These are phyloP conservation scores for Heliconius congener DNA, from an alignment of 1,140 invertebrate species.

Conservation along the genomic window DNA sequence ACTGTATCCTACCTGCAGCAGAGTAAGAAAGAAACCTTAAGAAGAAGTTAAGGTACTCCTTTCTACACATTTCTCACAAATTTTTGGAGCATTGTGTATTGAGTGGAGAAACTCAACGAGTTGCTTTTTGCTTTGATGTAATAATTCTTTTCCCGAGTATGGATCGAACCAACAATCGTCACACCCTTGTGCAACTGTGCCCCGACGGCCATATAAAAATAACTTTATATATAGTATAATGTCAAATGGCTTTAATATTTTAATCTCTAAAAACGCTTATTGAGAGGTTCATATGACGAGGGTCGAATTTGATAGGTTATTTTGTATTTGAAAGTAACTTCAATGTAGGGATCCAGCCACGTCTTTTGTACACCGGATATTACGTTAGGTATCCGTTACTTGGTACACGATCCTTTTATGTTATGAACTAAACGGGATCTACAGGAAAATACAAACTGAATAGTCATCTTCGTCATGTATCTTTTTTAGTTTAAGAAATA, in stretches of 20 bases:
- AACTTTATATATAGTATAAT: not conserved
- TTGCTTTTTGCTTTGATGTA: too few relatives aligned
- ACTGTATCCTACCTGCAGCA: too few relatives aligned
- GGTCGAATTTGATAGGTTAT: not conserved
- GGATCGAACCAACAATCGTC: too few relatives aligned
- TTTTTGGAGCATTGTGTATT: too few relatives aligned
- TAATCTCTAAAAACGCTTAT: constrained; percentile 7
- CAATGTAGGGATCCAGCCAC: not conserved
- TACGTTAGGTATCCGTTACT: constrained; percentile 1
- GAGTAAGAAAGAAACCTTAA: too few relatives aligned
- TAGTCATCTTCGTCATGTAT: too few relatives aligned
- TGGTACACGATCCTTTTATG: not conserved
- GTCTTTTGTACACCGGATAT: constrained; percentile 7
- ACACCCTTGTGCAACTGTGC: too few relatives aligned
- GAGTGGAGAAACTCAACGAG: too few relatives aligned
- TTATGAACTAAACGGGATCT: constrained; percentile 7
- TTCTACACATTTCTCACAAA: too few relatives aligned
- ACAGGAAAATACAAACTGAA: too few relatives aligned
- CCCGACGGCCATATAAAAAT: not conserved
- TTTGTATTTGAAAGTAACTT: not conserved
- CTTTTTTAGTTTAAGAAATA: not conserved
- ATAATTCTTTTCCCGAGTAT: too few relatives aligned
- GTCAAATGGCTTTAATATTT: not conserved
- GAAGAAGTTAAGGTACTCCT: too few relatives aligned
- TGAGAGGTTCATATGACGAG: not conserved